Evolutionary conservation across 1,140 invertebrate genomes (phyloP).

Genomic region (Semibalanus balanoides): DNA sequence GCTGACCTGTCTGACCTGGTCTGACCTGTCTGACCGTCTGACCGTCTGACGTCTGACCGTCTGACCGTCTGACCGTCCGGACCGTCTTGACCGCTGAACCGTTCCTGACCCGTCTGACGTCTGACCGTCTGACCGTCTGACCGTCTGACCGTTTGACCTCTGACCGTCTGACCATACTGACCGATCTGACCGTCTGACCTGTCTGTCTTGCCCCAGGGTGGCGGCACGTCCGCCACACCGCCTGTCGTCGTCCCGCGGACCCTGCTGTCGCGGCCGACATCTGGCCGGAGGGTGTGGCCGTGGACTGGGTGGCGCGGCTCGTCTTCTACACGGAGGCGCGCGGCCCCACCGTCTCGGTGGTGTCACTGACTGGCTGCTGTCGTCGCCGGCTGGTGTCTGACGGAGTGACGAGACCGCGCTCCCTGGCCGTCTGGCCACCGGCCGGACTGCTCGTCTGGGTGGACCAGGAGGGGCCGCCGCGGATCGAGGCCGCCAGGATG

Average conservation of each 20-base stretch:
- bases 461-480: conserved; percentile 17
- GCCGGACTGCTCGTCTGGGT: conserved; percentile 60
- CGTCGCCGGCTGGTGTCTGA: conserved; percentile 70
- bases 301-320: conserved; percentile 87
- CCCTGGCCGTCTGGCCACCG: conserved; percentile 64
- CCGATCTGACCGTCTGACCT: too few relatives aligned
- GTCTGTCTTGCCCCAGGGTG: conserved; percentile 52
- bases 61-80: too few relatives aligned
- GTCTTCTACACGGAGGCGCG: conserved; percentile 94
- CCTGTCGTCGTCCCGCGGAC: conserved; percentile 17
- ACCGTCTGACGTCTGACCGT: too few relatives aligned
- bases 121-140: too few relatives aligned
- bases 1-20: too few relatives aligned
- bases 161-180: too few relatives aligned
- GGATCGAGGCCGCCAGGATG: conserved; percentile 75
- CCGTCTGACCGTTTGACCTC: too few relatives aligned
- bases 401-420: conserved; percentile 61
- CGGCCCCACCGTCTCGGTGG: conserved; percentile 75
- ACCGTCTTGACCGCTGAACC: too few relatives aligned
- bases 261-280: conserved; percentile 12
- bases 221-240: conserved; percentile 47
- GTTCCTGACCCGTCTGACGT: too few relatives aligned
- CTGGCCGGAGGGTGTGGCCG: conserved; percentile 72
- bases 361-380: conserved; percentile 63
- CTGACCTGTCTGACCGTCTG: too few relatives aligned